Evolutionary conservation across 2,113 vertebrate genomes (phyloP).

Genomic region (Sorex fumeus): DNA sequence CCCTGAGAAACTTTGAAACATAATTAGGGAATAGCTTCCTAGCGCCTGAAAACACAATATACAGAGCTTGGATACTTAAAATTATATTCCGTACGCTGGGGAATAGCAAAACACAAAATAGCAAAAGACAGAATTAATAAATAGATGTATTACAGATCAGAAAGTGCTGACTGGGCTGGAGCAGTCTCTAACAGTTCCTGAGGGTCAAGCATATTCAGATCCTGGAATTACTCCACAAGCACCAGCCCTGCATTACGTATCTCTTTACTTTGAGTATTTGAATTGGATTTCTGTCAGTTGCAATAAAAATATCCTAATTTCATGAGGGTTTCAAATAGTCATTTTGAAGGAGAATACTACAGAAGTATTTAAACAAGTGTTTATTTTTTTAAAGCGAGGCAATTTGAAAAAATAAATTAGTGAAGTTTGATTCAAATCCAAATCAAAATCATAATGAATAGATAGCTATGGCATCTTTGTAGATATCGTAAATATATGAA

Average conservation of each 20-base stretch:
- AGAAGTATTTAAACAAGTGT: neutral
- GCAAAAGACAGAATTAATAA: neutral
- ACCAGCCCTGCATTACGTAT: neutral
- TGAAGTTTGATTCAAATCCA: neutral
- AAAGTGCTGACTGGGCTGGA: neutral
- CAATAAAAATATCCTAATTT: conserved; percentile 7
- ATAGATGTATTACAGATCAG: neutral
- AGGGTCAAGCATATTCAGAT: neutral
- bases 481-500: neutral
- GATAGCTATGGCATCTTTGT: neutral
- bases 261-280: neutral
- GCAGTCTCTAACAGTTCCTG: neutral
- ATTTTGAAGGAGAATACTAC: neutral
- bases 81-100: neutral
- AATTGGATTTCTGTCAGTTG: neutral
- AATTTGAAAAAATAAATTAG: neutral
- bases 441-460: neutral
- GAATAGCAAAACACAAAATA: neutral
- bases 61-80: neutral
- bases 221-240: neutral
- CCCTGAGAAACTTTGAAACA: neutral
- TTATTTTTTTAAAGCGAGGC: neutral
- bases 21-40: neutral
- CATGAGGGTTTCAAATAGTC: conserved; percentile 16
- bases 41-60: neutral